These are phyloP conservation scores for Piaya cayana DNA, from an alignment of 2,113 vertebrate species.

Conservation along the genomic window DNA sequence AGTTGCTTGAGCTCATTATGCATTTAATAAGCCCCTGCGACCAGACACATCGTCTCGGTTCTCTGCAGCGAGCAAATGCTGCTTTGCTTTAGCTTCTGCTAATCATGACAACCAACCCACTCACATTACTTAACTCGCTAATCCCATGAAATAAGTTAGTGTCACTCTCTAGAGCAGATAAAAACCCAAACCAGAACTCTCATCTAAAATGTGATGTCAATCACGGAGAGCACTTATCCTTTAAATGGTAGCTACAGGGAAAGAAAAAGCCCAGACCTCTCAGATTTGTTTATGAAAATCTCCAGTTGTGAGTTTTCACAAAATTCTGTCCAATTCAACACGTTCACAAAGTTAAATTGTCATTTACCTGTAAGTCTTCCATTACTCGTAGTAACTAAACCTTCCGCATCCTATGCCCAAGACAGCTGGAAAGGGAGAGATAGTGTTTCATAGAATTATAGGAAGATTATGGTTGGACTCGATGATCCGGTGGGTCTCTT, in stretches of 20 bases:
- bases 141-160: not conserved
- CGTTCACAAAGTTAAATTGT: not conserved
- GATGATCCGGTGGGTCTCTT: no score
- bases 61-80: not conserved
- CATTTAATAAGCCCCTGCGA: not conserved
- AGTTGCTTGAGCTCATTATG: not conserved
- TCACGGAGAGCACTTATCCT: not conserved
- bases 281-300: not conserved
- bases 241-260: not conserved
- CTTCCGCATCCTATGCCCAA: not conserved
- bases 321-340: not conserved
- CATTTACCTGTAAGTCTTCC: not conserved
- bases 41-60: not conserved
- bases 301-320: not conserved
- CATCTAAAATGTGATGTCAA: not conserved
- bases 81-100: conserved; percentile 12
- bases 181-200: not conserved
- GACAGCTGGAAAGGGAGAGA: not conserved
- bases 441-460: not conserved
- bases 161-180: not conserved
- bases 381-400: not conserved
- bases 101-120: not conserved
- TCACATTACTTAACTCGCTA: not conserved
- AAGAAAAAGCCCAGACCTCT: not conserved
- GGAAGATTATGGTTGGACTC: no score